phyloP scores from a whole-genome alignment of 2,888 invertebrate genomes.

The Noctuana brunneofusca region DNA sequence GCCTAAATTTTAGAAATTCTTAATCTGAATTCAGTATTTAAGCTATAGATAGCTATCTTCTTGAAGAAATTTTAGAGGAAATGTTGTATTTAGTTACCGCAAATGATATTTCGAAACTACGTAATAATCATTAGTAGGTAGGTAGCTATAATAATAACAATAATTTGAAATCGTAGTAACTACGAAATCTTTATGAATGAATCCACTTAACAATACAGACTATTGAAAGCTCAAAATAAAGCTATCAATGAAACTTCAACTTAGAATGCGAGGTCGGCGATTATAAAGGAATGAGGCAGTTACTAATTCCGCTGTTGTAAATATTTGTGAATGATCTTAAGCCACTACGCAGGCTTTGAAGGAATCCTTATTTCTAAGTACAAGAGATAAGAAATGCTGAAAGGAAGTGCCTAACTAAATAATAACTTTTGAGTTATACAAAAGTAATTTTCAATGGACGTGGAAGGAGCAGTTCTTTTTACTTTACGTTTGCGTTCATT shows the following conservation, averaged over 20 bases:
- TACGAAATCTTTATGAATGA: slow-evolving; percentile 48
- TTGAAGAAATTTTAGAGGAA: too few relatives aligned
- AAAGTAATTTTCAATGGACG: slow-evolving; percentile 17
- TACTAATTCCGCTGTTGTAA: slow-evolving; percentile 64
- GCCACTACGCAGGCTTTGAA: slow-evolving; percentile 22
- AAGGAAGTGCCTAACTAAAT: slow-evolving; percentile 18
- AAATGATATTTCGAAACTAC: too few relatives aligned
- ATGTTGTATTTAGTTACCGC: too few relatives aligned
- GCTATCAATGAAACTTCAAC: slow-evolving; percentile 55
- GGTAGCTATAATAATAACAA: not conserved
- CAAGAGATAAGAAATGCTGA: slow-evolving; percentile 10
- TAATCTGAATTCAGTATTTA: too few relatives aligned
- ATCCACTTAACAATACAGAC: slow-evolving; percentile 42
- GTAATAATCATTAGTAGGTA: too few relatives aligned
- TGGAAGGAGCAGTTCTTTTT: slow-evolving; percentile 7
- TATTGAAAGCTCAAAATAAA: slow-evolving; percentile 40
- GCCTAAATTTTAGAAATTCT: too few relatives aligned
- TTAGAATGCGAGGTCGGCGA: slow-evolving; percentile 39
- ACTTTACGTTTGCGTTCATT: slow-evolving; percentile 9
- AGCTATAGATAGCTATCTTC: too few relatives aligned
- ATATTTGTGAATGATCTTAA: slow-evolving; percentile 68
- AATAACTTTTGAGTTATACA: slow-evolving; percentile 11
- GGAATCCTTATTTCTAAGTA: slow-evolving; percentile 17
- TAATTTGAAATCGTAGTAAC: not conserved
- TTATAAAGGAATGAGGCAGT: slow-evolving; percentile 36